phyloP scores from a whole-genome alignment of 2,888 invertebrate species.

The Hedychridium roseum region DNA sequence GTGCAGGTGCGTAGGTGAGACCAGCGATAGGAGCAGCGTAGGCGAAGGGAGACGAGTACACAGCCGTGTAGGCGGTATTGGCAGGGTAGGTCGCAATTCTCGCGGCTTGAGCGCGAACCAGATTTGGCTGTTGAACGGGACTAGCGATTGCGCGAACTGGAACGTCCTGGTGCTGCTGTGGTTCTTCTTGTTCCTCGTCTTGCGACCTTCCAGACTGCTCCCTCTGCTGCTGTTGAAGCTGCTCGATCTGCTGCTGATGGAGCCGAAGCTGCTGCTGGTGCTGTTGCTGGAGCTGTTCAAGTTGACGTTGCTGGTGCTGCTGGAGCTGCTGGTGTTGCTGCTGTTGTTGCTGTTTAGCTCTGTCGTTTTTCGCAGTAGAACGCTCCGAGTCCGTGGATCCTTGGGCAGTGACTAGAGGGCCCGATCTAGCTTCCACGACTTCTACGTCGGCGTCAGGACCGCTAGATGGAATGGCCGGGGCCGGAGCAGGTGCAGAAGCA shows the following conservation, averaged over 20 bases:
- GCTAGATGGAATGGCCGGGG: constrained; percentile 42
- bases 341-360: neutral
- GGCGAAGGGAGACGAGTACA: constrained; percentile 54
- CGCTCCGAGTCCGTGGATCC: neutral
- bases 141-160: constrained; percentile 35
- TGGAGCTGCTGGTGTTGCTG: constrained; percentile 15
- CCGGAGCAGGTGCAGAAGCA: constrained; percentile 25
- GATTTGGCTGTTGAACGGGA: constrained; percentile 11
- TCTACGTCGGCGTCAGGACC: constrained; percentile 60
- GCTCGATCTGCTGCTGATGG: constrained; percentile 58
- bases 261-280: constrained; percentile 66
- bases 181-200: constrained; percentile 3
- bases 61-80: constrained; percentile 46
- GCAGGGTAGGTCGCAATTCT: constrained; percentile 34
- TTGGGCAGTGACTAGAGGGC: constrained; percentile 29
- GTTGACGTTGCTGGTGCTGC: constrained; percentile 21
- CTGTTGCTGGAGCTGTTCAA: constrained; percentile 52
- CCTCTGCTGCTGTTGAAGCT: constrained; percentile 8
- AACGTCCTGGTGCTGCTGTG: constrained; percentile 14
- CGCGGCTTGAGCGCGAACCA: constrained; percentile 21
- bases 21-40: constrained; percentile 49
- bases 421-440: constrained; percentile 53
- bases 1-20: constrained; percentile 46
- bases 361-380: too few relatives aligned
- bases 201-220: constrained; percentile 11